phyloP scores from a whole-genome alignment of 2,797 vertebrate species.

The Enteromius unitaeniatus region DNA sequence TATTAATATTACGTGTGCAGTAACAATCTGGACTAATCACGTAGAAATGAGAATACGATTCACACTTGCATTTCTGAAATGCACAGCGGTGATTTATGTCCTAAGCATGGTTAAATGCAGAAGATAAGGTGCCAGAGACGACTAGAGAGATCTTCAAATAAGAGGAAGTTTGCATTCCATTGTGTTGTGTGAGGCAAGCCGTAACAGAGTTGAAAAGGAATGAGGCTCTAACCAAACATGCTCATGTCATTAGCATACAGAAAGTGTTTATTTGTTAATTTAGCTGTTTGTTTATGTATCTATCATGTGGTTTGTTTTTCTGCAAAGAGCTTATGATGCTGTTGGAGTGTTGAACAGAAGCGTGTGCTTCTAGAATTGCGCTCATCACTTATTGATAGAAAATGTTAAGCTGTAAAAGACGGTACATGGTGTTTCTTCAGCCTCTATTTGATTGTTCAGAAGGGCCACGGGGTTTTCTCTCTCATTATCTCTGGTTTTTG shows the following conservation, averaged over 20 bases:
- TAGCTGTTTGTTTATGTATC: slow-evolving; percentile 15
- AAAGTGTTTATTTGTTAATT: slow-evolving; percentile 20
- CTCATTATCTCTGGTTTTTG: slow-evolving; percentile 35
- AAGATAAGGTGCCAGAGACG: slow-evolving; percentile 65
- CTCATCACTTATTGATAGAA: slow-evolving; percentile 12
- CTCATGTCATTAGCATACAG: slow-evolving; percentile 61
- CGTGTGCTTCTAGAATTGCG: neutral
- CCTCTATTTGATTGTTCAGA: slow-evolving; percentile 4
- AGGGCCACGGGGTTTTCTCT: slow-evolving; percentile 5
- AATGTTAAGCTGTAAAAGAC: neutral
- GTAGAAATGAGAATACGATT: neutral
- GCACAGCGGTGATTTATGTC: slow-evolving; percentile 17
- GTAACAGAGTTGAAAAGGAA: slow-evolving; percentile 65
- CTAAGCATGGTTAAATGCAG: slow-evolving; percentile 56
- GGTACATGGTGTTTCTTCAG: slow-evolving; percentile 21
- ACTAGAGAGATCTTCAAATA: slow-evolving; percentile 41
- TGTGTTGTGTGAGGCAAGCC: slow-evolving; percentile 57
- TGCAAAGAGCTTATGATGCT: neutral
- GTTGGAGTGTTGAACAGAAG: neutral
- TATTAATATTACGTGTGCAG: neutral
- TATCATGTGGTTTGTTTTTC: slow-evolving; percentile 11
- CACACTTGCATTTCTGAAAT: neutral
- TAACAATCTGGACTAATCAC: neutral
- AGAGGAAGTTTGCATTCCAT: slow-evolving; percentile 74
- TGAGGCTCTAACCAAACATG: slow-evolving; percentile 73